These are phyloP conservation scores for Falco naumanni DNA, from an alignment of 2,797 vertebrate genomes.

Conservation along the genomic window DNA sequence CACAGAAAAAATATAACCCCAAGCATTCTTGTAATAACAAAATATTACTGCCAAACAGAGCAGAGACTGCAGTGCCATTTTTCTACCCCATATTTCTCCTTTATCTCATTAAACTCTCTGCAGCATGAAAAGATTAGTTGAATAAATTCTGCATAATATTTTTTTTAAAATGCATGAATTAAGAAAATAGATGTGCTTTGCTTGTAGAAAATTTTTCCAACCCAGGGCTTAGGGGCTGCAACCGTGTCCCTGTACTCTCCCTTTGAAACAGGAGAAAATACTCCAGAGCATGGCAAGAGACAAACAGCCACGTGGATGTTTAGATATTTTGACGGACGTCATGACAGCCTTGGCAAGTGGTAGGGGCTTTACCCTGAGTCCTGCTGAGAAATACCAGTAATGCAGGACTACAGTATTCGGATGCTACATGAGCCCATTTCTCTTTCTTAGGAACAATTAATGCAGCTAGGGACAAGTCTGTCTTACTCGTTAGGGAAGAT, in stretches of 20 bases:
- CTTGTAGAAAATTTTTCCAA: background rate
- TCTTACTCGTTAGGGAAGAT: background rate
- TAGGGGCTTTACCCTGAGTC: background rate
- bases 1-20: conserved; percentile 33
- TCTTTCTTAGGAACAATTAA: background rate
- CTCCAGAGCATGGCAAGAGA: background rate
- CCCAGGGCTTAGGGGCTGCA: background rate
- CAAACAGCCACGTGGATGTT: background rate
- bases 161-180: background rate
- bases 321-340: background rate
- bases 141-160: background rate
- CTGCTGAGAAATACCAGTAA: background rate
- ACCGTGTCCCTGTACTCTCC: background rate
- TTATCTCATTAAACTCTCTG: background rate
- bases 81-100: background rate
- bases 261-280: background rate
- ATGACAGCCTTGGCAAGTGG: background rate
- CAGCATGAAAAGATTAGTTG: background rate
- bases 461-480: background rate
- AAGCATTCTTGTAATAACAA: conserved; percentile 24
- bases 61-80: conserved; percentile 1
- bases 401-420: background rate
- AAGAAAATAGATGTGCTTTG: background rate
- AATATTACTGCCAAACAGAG: conserved; percentile 12
- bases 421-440: background rate